Evolutionary conservation across 2,113 vertebrate genomes (phyloP), one percentile per base, ranked within the genome.

Genomic region (Australoheros scitulus): DNA sequence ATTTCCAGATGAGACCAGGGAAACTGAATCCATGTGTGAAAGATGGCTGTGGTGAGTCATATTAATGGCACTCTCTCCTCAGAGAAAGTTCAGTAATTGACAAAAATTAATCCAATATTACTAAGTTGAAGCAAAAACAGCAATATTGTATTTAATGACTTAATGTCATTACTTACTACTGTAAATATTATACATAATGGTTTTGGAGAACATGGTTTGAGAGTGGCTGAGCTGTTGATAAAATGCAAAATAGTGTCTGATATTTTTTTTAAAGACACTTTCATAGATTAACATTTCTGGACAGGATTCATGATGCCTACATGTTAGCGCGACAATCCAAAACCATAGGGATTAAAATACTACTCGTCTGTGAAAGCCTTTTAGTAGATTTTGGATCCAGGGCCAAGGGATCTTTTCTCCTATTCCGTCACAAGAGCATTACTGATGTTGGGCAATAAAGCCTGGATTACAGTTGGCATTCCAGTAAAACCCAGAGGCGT

Each of bases 41-140:
- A 63, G 76, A 84, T 61, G 84, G 60, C 59, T 58, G 74, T 55
- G 63, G 56, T 6, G 76, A 68, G 59, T 83, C 43, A 82, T 83
- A 87, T 81, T 87, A 86, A 91, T 91, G 77, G 79, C 15, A 57
- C 56, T 52, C 83, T 86, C 82, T 92, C 86, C 70, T 91, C 70
- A 17, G 34, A 72, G 63, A 65, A 85, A 65, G 36, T 13, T 57
- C 64, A 80, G 58, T 34, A 82, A 79, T 7, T 68, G 3, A 80
- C 18, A 36, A 72, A 83, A 79, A 88, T 65, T 9, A n/a, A 68
- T 55, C 15, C 9, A 78, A 22, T 56, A 50, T 17, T 20, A 58
- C 24, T 4, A 41, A 87, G 56, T 76, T 2, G 0, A 3, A 61
- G n/a, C 50, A 76, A 59, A 74, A 80, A 72, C 36, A 81, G 14